Conservation (phyloP, 2,113 vertebrate genomes). For the Pelecanoides urinatrix region DNA sequence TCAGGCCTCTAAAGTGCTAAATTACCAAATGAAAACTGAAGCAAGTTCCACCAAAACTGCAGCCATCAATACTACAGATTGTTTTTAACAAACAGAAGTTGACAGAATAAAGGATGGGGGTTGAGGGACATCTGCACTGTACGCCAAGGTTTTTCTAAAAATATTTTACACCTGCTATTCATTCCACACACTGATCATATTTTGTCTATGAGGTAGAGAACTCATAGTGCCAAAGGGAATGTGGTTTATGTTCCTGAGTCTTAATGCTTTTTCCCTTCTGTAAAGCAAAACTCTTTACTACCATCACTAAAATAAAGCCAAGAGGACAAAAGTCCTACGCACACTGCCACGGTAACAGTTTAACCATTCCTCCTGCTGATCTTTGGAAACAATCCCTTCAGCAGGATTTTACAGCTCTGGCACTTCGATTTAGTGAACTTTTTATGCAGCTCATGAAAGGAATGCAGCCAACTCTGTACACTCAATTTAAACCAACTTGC, state of each 20-base stretch:
- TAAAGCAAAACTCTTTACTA: conserved; percentile 48
- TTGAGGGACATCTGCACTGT: not conserved
- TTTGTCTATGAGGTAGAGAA: conserved; percentile 71
- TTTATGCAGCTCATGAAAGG: conserved; percentile 60
- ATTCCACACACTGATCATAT: conserved; percentile 67
- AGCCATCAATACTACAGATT: not conserved
- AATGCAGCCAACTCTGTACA: conserved; percentile 54
- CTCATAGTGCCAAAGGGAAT: conserved; percentile 37
- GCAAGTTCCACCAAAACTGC: not conserved
- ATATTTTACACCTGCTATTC: conserved; percentile 73
- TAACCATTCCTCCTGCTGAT: not conserved
- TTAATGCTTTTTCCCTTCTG: conserved; percentile 65
- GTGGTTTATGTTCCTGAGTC: conserved; percentile 57
- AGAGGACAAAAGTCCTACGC: not conserved
- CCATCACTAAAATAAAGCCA: conserved; percentile 39
- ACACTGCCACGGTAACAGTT: not conserved
- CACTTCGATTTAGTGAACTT: conserved; percentile 48
- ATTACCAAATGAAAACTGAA: not conserved
- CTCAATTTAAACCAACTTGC: conserved; percentile 71
- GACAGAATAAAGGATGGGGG: conserved; percentile 1
- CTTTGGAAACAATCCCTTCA: conserved; percentile 58
- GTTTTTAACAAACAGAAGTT: not conserved
- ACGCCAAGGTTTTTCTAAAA: conserved; percentile 72
- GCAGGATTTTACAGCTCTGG: conserved; percentile 47
- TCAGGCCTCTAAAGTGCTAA: not conserved